Conservation (phyloP, 2,888 invertebrate species). For the Neoascia interrupta region DNA sequence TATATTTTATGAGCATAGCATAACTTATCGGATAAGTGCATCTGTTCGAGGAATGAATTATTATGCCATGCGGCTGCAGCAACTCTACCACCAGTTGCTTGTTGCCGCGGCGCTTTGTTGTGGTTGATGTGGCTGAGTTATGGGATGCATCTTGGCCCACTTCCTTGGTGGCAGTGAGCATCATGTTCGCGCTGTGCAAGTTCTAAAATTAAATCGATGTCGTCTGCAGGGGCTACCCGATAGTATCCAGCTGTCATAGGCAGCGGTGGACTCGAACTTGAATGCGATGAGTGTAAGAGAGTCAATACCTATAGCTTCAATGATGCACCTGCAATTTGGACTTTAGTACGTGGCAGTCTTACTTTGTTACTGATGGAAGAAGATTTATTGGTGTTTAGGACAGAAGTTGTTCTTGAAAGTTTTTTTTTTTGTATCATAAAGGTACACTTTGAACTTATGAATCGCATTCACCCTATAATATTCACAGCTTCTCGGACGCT, state of each 20-base stretch:
- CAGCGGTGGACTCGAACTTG: not conserved
- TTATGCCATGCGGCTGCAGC: not conserved
- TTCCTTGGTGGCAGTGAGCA: slow-evolving; percentile 50
- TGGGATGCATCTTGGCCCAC: slow-evolving; percentile 58
- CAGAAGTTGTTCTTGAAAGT: no score
- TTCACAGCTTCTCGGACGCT: no score
- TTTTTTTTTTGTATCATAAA: no score
- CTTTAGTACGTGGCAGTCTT: slow-evolving; percentile 27
- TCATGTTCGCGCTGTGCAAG: slow-evolving; percentile 13
- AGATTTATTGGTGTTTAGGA: no score
- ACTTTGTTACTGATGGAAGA: not conserved
- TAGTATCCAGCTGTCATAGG: no score
- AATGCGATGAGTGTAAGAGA: not conserved
- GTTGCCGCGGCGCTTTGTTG: slow-evolving; percentile 1
- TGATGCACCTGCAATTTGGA: slow-evolving; percentile 21
- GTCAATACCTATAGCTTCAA: not conserved
- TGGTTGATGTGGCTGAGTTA: slow-evolving; percentile 31
- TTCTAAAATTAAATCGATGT: slow-evolving; percentile 54
- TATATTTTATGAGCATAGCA: slow-evolving; percentile 38
- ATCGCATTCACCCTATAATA: no score
- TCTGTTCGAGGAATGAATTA: slow-evolving; percentile 19
- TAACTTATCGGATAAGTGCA: slow-evolving; percentile 43
- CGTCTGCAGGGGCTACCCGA: no score
- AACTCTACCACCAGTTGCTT: slow-evolving; percentile 41
- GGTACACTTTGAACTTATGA: no score